Percentiles rank a stretch among this genome's conserved stretches.
These are phyloP conservation scores for Manacus vitellinus DNA, from an alignment of 2,113 vertebrate genomes.

Conservation along the genomic window DNA sequence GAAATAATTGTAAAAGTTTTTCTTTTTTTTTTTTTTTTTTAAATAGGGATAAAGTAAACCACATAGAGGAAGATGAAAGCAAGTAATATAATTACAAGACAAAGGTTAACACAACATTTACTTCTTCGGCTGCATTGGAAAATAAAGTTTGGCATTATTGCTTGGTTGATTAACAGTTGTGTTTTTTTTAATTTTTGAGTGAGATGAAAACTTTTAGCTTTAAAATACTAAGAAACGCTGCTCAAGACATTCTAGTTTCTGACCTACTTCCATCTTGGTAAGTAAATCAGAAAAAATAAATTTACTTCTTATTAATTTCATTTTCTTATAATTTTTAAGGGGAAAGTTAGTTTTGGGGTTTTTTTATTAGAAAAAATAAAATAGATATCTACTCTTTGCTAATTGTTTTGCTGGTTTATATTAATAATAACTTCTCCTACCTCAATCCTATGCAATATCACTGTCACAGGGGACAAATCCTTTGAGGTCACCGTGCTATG, in stretches of 20 bases:
- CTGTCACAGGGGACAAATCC: rapidly evolving
- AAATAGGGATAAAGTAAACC: background rate
- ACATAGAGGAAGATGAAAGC: background rate
- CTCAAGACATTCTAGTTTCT: background rate
- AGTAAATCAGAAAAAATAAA: background rate
- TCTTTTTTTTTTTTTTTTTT: no score
- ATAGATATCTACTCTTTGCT: background rate
- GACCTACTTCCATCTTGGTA: background rate
- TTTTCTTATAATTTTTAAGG: background rate
- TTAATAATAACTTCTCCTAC: background rate
- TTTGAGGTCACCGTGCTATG: rapidly evolving
- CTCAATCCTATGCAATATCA: background rate
- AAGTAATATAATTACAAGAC: background rate
- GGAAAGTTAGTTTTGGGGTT: background rate
- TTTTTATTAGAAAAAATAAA: background rate
- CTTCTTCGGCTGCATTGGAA: background rate
- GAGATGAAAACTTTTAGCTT: background rate
- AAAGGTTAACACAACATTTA: background rate
- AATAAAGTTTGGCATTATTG: background rate
- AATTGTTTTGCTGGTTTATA: background rate
- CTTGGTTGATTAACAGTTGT: rapidly evolving
- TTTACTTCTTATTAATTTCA: background rate
- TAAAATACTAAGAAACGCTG: background rate
- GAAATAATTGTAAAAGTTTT: background rate
- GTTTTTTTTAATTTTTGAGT: background rate